Conservation (phyloP, 2,113 vertebrate genomes). For the Actenoides hombroni region DNA sequence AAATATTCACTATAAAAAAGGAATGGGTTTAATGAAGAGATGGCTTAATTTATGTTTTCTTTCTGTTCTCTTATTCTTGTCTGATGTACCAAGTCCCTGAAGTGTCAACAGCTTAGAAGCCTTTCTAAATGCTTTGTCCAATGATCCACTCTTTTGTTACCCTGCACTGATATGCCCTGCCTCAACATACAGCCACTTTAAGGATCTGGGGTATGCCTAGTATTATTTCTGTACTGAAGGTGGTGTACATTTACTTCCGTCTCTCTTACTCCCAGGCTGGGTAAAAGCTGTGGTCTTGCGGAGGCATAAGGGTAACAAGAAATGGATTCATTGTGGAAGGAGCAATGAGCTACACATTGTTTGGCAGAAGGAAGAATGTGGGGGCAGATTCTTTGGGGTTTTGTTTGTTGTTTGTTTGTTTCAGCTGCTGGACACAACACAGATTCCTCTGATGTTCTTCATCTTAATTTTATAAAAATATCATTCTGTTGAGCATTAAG, state of each 20-base stretch:
- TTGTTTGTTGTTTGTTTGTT: not conserved
- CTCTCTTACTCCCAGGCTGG: not conserved
- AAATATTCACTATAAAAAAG: not conserved
- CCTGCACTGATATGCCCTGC: rapidly evolving
- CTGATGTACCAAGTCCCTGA: not conserved
- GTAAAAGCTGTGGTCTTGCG: not conserved
- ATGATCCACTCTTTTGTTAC: rapidly evolving
- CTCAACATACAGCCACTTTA: not conserved
- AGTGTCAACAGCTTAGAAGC: not conserved
- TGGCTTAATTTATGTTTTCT: not conserved
- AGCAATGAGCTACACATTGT: not conserved
- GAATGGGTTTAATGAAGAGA: not conserved
- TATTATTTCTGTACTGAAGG: not conserved
- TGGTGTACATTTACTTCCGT: not conserved
- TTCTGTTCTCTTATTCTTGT: not conserved
- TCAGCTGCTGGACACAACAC: not conserved
- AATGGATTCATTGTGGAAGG: not conserved
- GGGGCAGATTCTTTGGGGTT: rapidly evolving
- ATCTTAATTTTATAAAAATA: not conserved
- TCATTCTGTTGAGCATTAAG: not conserved
- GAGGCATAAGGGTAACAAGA: not conserved
- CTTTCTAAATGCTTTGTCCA: not conserved
- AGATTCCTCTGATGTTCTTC: not conserved
- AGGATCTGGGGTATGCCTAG: too few relatives aligned
- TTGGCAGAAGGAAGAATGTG: not conserved